These are phyloP conservation scores for Athripsodes cinereus DNA, from an alignment of 2,888 invertebrate genomes.

Conservation along the genomic window DNA sequence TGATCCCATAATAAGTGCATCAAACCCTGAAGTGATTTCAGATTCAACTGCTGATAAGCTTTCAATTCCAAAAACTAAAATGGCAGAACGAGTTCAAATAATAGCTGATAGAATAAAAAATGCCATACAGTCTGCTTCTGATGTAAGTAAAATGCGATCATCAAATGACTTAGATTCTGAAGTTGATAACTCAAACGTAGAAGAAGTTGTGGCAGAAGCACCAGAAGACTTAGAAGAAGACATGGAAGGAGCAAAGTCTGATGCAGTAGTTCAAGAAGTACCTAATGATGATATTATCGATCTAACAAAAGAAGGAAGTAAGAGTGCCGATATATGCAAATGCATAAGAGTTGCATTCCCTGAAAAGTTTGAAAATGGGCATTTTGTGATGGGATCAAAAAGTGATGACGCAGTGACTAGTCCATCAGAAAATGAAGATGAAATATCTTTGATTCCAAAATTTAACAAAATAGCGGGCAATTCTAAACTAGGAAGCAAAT, in stretches of 20 bases:
- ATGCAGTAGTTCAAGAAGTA: not conserved
- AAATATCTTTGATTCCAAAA: not conserved
- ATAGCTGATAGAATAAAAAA: not conserved
- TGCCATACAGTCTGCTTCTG: not conserved
- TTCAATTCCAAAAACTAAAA: not conserved
- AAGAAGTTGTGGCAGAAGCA: not conserved
- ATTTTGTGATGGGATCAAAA: not conserved
- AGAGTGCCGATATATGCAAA: conserved; percentile 22
- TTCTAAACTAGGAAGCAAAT: not conserved
- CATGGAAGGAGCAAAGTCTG: not conserved
- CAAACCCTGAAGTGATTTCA: not conserved
- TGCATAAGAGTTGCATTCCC: conserved; percentile 20
- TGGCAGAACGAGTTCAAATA: not conserved
- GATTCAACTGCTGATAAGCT: not conserved
- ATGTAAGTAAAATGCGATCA: not conserved
- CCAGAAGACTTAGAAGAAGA: not conserved
- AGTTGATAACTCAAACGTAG: not conserved
- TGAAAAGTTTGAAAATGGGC: conserved; percentile 7
- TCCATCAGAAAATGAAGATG: not conserved
- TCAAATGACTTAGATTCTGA: not conserved
- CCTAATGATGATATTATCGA: conserved; percentile 3
- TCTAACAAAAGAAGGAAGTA: conserved; percentile 10
- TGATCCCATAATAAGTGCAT: not conserved
- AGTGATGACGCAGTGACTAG: not conserved
- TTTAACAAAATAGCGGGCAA: not conserved